Conservation (phyloP, 2,113 vertebrate species). For the Piaya cayana region DNA sequence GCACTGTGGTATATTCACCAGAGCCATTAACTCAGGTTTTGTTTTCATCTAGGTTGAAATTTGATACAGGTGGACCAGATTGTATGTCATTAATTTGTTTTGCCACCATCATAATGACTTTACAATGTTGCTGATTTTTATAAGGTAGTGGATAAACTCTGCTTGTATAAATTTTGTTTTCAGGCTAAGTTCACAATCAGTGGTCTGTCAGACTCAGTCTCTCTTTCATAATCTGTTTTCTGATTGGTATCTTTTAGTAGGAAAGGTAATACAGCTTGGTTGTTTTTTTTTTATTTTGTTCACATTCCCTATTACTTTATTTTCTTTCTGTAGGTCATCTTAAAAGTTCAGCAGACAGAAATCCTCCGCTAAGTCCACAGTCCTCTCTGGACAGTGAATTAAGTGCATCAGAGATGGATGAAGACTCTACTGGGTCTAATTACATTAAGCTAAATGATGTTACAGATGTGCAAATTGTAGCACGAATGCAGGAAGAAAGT, state of each 20-base stretch:
- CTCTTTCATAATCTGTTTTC: background rate
- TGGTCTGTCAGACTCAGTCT: background rate
- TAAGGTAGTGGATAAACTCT: background rate
- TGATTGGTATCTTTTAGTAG: background rate
- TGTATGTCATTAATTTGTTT: background rate
- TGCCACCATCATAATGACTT: background rate
- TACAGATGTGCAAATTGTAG: slow-evolving; percentile 97
- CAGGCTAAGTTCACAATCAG: background rate
- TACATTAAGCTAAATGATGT: slow-evolving; percentile 95
- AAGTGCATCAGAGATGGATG: slow-evolving; percentile 98
- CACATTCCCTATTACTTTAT: background rate
- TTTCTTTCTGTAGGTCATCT: slow-evolving; percentile 81
- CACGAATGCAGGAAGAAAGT: slow-evolving; percentile 99
- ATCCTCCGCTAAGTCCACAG: slow-evolving; percentile 91
- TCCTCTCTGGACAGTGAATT: slow-evolving; percentile 97
- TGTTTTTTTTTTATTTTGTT: background rate
- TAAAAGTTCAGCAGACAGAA: slow-evolving; percentile 87
- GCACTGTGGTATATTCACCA: background rate
- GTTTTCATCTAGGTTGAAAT: background rate
- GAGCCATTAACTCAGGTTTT: background rate
- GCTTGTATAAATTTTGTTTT: background rate
- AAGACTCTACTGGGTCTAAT: slow-evolving; percentile 96
- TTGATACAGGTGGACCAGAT: background rate
- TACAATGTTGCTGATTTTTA: background rate
- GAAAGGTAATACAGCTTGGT: background rate